Evolutionary conservation across 64 coral and sea anemone species (phyloP).

Genomic region (Montipora capricornis): DNA sequence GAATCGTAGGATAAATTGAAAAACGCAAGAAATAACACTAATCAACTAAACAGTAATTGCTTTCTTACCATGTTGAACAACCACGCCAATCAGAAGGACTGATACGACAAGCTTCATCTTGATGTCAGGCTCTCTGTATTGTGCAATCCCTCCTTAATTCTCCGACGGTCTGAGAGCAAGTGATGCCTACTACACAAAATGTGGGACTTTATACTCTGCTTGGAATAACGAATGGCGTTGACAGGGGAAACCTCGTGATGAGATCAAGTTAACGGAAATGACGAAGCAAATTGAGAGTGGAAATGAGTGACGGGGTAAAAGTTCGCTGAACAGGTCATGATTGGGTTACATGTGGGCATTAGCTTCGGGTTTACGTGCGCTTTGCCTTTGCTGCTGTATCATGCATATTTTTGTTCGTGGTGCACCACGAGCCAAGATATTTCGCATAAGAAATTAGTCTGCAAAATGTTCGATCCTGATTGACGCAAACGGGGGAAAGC

Average conservation of each 20-base stretch:
- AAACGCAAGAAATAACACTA: neutral
- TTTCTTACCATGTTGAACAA: slow-evolving; percentile 17
- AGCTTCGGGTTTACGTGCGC: neutral
- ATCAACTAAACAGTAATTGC: no score
- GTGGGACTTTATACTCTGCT: slow-evolving; percentile 15
- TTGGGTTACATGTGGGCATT: neutral
- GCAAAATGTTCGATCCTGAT: no score
- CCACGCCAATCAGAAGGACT: neutral
- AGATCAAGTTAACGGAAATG: slow-evolving; percentile 7
- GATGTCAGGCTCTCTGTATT: neutral
- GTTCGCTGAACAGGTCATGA: neutral
- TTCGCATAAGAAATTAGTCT: no score
- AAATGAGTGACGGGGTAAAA: neutral
- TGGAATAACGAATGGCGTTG: neutral
- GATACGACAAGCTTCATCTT: slow-evolving; percentile 31
- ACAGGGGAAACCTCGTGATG: neutral
- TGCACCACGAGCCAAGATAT: no score
- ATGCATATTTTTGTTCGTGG: no score
- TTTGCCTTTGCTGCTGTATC: neutral
- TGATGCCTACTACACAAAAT: neutral
- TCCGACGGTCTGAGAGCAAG: neutral
- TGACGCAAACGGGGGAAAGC: no score
- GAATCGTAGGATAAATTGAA: no score
- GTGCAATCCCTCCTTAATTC: neutral
- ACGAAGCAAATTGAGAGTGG: neutral